phyloP scores from a whole-genome alignment of 2,113 vertebrate genomes.

The Pionites leucogaster region DNA sequence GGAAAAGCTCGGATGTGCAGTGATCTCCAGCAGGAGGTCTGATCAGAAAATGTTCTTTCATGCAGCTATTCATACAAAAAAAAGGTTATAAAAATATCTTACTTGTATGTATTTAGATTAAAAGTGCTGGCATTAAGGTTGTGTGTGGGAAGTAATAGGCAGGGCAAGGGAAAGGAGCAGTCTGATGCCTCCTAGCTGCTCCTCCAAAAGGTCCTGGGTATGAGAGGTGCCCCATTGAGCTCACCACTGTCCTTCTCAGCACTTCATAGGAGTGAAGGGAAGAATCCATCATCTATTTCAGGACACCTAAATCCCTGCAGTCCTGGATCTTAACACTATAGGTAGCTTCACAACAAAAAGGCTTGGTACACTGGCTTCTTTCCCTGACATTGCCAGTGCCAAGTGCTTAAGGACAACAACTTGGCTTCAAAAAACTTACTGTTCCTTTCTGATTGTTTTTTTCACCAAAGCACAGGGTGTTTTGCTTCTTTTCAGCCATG shows the following conservation, averaged over 20 bases:
- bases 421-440: not conserved
- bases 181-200: not conserved
- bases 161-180: not conserved
- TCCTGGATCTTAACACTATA: not conserved
- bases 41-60: not conserved
- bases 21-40: not conserved
- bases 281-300: not conserved
- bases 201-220: not conserved
- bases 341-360: not conserved
- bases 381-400: not conserved
- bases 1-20: not conserved
- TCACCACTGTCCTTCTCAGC: not conserved
- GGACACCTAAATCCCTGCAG: not conserved
- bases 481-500: not conserved
- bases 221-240: not conserved
- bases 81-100: not conserved
- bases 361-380: not conserved
- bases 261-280: not conserved
- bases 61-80: not conserved
- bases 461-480: not conserved
- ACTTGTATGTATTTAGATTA: not conserved
- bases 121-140: not conserved
- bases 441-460: not conserved
- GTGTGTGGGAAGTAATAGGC: not conserved
- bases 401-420: not conserved